These are phyloP conservation scores for Pluvianellus socialis DNA, from an alignment of 2,113 vertebrate species.

Conservation along the genomic window DNA sequence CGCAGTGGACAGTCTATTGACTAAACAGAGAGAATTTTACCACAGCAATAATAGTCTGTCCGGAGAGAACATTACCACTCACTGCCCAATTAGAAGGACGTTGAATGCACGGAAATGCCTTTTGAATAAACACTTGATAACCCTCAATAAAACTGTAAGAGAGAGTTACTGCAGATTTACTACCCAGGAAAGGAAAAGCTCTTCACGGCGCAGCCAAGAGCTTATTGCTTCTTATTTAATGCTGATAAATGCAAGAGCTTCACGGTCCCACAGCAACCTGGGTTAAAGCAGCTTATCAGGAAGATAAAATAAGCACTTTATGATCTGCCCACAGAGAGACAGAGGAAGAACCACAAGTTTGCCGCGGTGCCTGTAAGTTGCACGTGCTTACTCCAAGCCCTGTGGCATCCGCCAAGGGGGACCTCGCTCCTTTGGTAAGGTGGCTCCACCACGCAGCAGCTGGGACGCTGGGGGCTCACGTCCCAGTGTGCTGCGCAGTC, in stretches of 20 bases:
- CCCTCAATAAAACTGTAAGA: conserved; percentile 49
- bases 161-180: conserved; percentile 49
- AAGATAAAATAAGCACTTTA: background rate
- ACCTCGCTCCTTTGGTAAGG: rapidly evolving
- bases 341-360: background rate
- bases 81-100: background rate
- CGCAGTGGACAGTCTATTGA: background rate
- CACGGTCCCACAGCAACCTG: background rate
- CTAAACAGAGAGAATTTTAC: background rate
- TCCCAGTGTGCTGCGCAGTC: background rate
- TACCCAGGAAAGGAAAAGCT: conserved; percentile 16
- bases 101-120: conserved; percentile 60
- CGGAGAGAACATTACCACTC: background rate
- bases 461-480: rapidly evolving
- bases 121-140: conserved; percentile 63
- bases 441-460: background rate
- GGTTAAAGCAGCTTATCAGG: background rate
- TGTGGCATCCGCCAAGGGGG: background rate
- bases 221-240: conserved; percentile 1
- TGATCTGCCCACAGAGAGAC: background rate
- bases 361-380: background rate
- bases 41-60: background rate
- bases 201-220: background rate
- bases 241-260: background rate
- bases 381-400: background rate